Percentiles rank a stretch among this genome's conserved stretches.
phyloP scores from a whole-genome alignment of 1,140 invertebrate genomes.

The Nephila pilipes region DNA sequence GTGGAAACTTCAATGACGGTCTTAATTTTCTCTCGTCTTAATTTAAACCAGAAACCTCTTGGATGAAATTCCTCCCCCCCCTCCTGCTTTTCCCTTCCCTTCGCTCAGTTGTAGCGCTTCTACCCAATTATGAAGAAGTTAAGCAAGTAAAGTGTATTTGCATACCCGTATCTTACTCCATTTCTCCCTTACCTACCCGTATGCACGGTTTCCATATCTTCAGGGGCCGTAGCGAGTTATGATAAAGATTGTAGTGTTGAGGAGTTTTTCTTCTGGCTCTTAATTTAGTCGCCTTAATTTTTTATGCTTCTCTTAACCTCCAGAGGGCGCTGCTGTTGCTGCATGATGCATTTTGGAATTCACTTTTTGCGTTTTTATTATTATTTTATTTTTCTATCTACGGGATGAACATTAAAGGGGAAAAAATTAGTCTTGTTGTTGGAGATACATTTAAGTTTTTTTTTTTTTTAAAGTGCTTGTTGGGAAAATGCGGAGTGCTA shows the following conservation, averaged over 20 bases:
- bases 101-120: constrained; percentile 18
- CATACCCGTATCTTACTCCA: constrained; percentile 20
- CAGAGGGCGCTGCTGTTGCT: constrained; percentile 46
- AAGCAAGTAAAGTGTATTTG: constrained; percentile 56
- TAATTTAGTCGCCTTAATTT: constrained; percentile 43
- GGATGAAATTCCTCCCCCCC: constrained; percentile 4
- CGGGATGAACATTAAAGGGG: not conserved
- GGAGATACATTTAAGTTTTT: not conserved
- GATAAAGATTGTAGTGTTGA: constrained; percentile 42
- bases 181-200: not conserved
- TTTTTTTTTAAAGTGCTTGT: not conserved
- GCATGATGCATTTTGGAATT: constrained; percentile 10
- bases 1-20: constrained; percentile 4
- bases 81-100: not conserved
- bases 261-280: not conserved
- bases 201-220: not conserved
- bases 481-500: not conserved
- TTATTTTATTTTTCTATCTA: not conserved
- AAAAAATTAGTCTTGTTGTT: constrained; percentile 32
- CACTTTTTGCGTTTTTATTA: not conserved
- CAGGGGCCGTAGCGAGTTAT: constrained; percentile 1
- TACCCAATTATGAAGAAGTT: constrained; percentile 60
- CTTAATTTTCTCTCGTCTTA: constrained; percentile 60
- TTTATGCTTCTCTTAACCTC: constrained; percentile 9
- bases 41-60: constrained; percentile 54